Conservation (phyloP, 2,888 invertebrate species). For the Bembecia ichneumoniformis region DNA sequence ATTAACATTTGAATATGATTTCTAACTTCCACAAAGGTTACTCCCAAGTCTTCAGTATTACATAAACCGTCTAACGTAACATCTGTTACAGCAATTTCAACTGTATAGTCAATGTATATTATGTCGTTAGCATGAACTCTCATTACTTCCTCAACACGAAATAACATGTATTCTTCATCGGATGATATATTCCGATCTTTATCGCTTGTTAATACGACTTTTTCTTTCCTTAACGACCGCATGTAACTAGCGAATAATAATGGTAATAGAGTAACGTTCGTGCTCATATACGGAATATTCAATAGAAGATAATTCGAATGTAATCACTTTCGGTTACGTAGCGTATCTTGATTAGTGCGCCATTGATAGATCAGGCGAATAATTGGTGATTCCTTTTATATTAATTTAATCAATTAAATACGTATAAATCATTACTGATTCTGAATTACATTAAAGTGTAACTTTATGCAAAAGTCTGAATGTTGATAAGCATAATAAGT, state of each 20-base stretch:
- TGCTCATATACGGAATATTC: neutral
- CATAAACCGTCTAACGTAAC: neutral
- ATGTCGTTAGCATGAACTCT: neutral
- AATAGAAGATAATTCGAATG: neutral
- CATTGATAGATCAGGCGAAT: too few relatives aligned
- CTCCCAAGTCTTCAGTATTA: conserved; percentile 5
- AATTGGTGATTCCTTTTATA: too few relatives aligned
- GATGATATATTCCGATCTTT: neutral
- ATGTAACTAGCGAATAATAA: conserved; percentile 3
- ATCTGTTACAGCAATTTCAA: neutral
- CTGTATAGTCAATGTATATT: neutral
- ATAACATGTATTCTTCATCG: neutral
- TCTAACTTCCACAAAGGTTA: conserved; percentile 46
- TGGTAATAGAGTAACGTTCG: neutral
- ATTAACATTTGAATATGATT: conserved; percentile 17
- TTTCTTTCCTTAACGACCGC: conserved; percentile 14
- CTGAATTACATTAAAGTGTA: too few relatives aligned
- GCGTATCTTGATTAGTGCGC: too few relatives aligned
- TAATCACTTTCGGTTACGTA: neutral
- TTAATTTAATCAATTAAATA: too few relatives aligned
- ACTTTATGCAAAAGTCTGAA: too few relatives aligned
- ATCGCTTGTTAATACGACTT: conserved; percentile 8
- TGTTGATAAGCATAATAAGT: too few relatives aligned
- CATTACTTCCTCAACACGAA: neutral
- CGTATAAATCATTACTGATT: too few relatives aligned